Conservation (phyloP, 2,888 invertebrate species). For the Heliconius aoede region DNA sequence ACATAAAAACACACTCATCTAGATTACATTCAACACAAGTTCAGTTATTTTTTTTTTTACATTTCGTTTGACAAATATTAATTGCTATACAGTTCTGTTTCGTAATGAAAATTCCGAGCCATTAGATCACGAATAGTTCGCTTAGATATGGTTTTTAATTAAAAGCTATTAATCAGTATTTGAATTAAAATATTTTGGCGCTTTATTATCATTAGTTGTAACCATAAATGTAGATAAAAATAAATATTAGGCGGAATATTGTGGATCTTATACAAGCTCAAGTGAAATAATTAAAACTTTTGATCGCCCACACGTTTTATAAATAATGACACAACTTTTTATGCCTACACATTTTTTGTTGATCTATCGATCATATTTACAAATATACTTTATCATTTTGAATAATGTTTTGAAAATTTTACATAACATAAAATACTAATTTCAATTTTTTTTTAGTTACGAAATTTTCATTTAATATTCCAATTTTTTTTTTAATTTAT, state of each 20-base stretch:
- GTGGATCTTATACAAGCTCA: slow-evolving; percentile 10
- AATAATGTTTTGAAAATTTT: slow-evolving; percentile 13
- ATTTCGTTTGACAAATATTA: slow-evolving; percentile 44
- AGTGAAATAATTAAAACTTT: slow-evolving; percentile 21
- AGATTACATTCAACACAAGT: slow-evolving; percentile 31
- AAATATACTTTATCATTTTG: slow-evolving; percentile 9
- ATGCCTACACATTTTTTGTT: slow-evolving; percentile 18
- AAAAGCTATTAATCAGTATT: slow-evolving; percentile 37
- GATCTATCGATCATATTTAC: slow-evolving; percentile 26
- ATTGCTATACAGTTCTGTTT: slow-evolving; percentile 37
- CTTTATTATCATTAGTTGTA: slow-evolving; percentile 29
- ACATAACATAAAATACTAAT: slow-evolving; percentile 7
- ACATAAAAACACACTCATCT: slow-evolving; percentile 15
- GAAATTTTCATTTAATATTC: slow-evolving; percentile 4
- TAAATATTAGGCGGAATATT: slow-evolving; percentile 20
- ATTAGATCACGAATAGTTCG: slow-evolving; percentile 38
- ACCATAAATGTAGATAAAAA: slow-evolving; percentile 21
- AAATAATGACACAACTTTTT: slow-evolving; percentile 23
- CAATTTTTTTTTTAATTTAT: not conserved
- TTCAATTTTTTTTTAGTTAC: not conserved
- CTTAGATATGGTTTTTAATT: slow-evolving; percentile 38
- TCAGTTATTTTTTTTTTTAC: slow-evolving; percentile 34
- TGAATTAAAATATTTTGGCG: slow-evolving; percentile 38
- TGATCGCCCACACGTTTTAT: slow-evolving; percentile 21
- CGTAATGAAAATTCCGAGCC: slow-evolving; percentile 37